phyloP scores from a whole-genome alignment of 1,140 invertebrate genomes.

The Hyphantria cunea region DNA sequence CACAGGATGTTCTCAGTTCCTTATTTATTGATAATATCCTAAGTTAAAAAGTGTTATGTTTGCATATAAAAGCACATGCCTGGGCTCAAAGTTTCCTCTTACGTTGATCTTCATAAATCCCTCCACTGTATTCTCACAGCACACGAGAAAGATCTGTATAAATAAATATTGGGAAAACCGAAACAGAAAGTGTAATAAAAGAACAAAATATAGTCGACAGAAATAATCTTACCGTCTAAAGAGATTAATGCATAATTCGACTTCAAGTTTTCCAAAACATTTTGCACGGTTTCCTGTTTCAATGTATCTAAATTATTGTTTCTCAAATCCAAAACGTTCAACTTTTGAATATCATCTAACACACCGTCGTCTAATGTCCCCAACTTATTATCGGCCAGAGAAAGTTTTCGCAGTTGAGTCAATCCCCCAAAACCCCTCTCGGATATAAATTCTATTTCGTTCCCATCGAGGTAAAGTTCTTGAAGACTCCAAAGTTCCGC shows the following conservation, averaged over 20 bases:
- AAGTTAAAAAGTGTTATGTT: too few species aligned
- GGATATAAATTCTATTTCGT: constrained; percentile 85
- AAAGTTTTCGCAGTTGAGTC: constrained; percentile 85
- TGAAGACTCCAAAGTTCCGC: constrained; percentile 87
- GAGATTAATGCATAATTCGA: constrained; percentile 70
- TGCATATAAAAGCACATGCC: too few species aligned
- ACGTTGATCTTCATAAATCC: too few species aligned
- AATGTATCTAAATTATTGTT: constrained; percentile 89
- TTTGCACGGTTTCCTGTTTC: constrained; percentile 86
- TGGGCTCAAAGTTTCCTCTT: too few species aligned
- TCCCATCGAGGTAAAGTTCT: constrained; percentile 88
- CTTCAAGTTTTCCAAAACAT: constrained; percentile 89
- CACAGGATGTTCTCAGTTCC: too few species aligned
- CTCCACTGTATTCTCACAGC: too few species aligned
- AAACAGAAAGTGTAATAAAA: too few species aligned
- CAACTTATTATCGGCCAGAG: constrained; percentile 88
- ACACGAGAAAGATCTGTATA: too few species aligned
- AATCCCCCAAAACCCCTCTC: constrained; percentile 88
- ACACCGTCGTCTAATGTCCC: constrained; percentile 84
- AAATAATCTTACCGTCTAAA: constrained; percentile 66
- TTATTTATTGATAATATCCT: too few species aligned
- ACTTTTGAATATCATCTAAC: constrained; percentile 84
- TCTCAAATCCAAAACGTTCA: constrained; percentile 87
- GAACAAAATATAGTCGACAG: constrained; percentile 13
- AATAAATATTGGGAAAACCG: too few species aligned